Evolutionary conservation across 2,113 vertebrate genomes (phyloP).

Genomic region (Eidolon helvum): DNA sequence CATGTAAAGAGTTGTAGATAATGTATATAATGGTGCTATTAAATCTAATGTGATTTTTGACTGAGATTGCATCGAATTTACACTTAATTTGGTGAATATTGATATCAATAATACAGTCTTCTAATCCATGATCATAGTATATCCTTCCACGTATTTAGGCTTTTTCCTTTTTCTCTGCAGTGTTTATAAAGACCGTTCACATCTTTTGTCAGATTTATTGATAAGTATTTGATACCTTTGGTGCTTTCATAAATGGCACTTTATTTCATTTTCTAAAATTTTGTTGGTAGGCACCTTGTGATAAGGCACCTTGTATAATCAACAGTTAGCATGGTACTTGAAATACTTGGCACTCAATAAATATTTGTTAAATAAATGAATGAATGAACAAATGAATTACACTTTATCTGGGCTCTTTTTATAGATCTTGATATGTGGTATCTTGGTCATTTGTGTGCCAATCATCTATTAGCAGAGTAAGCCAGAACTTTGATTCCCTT

Average conservation of each 20-base stretch:
- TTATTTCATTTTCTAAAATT: conserved; percentile 4
- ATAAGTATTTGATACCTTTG: not conserved
- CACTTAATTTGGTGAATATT: not conserved
- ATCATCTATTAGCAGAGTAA: not conserved
- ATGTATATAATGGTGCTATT: not conserved
- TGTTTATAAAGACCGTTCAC: not conserved
- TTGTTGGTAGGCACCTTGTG: not conserved
- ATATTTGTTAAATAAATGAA: not conserved
- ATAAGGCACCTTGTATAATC: not conserved
- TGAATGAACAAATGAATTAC: not conserved
- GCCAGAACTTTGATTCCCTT: not conserved
- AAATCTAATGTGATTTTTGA: not conserved
- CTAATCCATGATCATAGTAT: not conserved
- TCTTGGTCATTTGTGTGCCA: not conserved
- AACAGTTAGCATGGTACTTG: not conserved
- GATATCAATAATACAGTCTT: not conserved
- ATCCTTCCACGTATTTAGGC: not conserved
- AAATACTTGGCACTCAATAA: not conserved
- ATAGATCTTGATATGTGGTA: not conserved
- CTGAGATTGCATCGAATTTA: not conserved
- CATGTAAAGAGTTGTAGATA: not conserved
- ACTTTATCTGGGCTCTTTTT: not conserved
- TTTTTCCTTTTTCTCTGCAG: not conserved
- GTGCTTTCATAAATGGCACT: not conserved
- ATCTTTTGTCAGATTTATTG: not conserved